Evolutionary conservation across 1,140 invertebrate species (phyloP).

Genomic region (Penaeus chinensis): DNA sequence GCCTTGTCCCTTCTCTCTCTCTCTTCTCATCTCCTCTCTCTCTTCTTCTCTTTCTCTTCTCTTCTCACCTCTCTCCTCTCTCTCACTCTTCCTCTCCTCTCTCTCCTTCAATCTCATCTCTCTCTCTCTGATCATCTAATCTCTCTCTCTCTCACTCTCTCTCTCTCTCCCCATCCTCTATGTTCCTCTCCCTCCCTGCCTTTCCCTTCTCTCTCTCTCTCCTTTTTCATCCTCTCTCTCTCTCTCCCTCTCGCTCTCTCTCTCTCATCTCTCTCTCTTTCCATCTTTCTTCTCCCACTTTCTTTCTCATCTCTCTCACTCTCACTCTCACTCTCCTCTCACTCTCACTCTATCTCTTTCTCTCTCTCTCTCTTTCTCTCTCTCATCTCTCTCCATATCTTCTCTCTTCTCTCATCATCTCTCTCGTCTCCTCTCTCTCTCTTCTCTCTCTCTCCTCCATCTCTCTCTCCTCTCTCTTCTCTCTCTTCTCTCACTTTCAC

Average conservation of each 20-base stretch:
- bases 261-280: neutral
- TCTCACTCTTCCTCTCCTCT: slow-evolving; percentile 3
- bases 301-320: neutral
- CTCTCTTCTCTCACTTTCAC: neutral
- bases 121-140: neutral
- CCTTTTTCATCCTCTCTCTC: neutral
- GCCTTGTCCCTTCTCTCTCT: neutral
- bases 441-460: neutral
- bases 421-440: too few species aligned
- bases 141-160: slow-evolving; percentile 39
- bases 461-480: neutral
- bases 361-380: neutral
- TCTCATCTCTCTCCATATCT: neutral
- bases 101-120: neutral
- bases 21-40: neutral
- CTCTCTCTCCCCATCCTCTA: slow-evolving; percentile 7
- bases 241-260: neutral
- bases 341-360: neutral
- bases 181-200: neutral
- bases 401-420: neutral
- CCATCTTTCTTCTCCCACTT: too few species aligned
- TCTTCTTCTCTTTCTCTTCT: too few species aligned
- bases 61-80: neutral
- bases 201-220: neutral
- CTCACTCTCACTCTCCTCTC: neutral